A percentile compares a stretch with the other conserved stretches of the same genome.
These are phyloP conservation scores for Scalopus aquaticus DNA, from an alignment of 2,113 vertebrate species.

Conservation along the genomic window DNA sequence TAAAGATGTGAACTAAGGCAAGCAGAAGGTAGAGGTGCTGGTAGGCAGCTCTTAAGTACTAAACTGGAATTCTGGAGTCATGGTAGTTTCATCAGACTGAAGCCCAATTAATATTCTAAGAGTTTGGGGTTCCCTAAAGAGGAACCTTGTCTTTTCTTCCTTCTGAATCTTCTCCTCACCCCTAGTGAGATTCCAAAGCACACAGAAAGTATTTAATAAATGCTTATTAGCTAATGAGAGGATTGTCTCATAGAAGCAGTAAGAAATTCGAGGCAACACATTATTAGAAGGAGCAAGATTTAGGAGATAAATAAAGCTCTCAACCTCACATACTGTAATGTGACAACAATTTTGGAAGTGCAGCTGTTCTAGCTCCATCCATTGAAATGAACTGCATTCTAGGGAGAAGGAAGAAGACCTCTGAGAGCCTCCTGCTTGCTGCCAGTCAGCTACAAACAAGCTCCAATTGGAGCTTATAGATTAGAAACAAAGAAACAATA, in stretches of 20 bases:
- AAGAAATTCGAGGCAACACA: slow-evolving; percentile 67
- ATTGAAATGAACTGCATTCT: slow-evolving; percentile 66
- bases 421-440: slow-evolving; percentile 1
- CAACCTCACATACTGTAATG: slow-evolving; percentile 67
- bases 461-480: slow-evolving; percentile 41
- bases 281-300: slow-evolving; percentile 74
- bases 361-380: slow-evolving; percentile 55
- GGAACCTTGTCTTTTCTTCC: background rate
- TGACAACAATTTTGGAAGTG: slow-evolving; percentile 11
- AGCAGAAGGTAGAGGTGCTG: background rate
- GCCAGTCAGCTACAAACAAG: slow-evolving; percentile 28
- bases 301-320: slow-evolving; percentile 73
- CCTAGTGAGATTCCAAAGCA: background rate
- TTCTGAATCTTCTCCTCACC: slow-evolving; percentile 4
- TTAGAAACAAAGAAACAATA: slow-evolving; percentile 17
- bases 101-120: background rate
- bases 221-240: background rate
- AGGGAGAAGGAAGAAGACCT: slow-evolving; percentile 57
- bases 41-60: background rate
- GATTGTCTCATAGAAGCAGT: slow-evolving; percentile 61
- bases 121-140: background rate
- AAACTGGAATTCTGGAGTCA: background rate
- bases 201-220: slow-evolving; percentile 13
- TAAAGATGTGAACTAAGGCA: background rate
- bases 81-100: background rate